phyloP scores from a whole-genome alignment of 2,113 vertebrate species.

The Gymnarchus niloticus region DNA sequence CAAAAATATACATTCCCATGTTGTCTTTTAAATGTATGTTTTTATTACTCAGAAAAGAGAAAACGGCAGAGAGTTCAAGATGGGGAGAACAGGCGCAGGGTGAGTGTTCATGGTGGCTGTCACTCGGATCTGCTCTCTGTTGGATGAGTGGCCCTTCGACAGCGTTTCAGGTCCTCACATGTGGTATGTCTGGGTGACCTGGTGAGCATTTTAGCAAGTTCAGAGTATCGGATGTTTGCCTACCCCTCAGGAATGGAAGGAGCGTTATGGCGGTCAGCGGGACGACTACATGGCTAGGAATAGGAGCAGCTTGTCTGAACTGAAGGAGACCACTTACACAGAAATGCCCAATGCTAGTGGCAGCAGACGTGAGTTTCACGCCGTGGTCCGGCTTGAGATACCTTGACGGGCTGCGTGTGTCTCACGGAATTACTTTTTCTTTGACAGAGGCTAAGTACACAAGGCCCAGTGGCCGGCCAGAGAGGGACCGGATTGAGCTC shows the following conservation, averaged over 20 bases:
- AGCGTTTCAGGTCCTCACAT: background rate
- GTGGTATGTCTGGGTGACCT: background rate
- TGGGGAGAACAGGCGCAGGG: constrained; percentile 86
- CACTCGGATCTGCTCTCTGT: background rate
- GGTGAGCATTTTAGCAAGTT: background rate
- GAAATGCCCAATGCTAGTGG: constrained; percentile 51
- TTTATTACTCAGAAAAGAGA: constrained; percentile 76
- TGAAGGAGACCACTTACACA: constrained; percentile 81
- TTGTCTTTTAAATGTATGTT: background rate
- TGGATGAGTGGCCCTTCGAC: background rate
- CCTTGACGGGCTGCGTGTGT: background rate
- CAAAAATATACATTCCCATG: no score
- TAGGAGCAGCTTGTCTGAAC: constrained; percentile 72
- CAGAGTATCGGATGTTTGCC: background rate
- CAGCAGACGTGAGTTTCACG: constrained; percentile 64
- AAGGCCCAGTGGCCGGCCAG: constrained; percentile 67
- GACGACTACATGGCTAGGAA: constrained; percentile 76
- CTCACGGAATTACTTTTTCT: constrained; percentile 11
- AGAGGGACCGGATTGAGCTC: constrained; percentile 84
- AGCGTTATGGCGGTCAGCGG: constrained; percentile 78
- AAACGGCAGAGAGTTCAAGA: constrained; percentile 89
- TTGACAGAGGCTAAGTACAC: constrained; percentile 75
- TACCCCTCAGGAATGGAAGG: constrained; percentile 81
- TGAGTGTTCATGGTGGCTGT: constrained; percentile 50
- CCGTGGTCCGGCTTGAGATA: background rate